Evolutionary conservation across 2,888 invertebrate species (phyloP), one percentile per base, ranked within the genome.

Genomic region (Lithodes maja): DNA sequence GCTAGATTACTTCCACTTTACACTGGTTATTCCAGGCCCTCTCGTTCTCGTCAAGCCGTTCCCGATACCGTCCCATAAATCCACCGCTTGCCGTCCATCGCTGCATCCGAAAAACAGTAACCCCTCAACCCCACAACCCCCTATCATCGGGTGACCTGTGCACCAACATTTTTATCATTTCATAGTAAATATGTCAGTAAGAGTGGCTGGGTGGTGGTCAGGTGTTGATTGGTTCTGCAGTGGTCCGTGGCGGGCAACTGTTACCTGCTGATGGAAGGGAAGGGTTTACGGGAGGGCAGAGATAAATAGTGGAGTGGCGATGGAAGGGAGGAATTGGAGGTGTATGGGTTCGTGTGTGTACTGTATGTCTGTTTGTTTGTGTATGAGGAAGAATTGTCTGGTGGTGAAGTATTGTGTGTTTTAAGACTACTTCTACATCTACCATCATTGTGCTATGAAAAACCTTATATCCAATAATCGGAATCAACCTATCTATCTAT

Each of bases 121-220:
- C 5, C 61, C 61, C 61, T 1, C 61, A 33, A n/a, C n/a, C 55
- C 55, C 55, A 3, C 55, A 5, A 5, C 61, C 61, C 12, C 61
- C 61, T 61, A 61, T 61, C 61, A 12, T 61, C 12, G 61, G 12
- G 61, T 61, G 61, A 61, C 7, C 7, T 7, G 61, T 61, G 61
- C 0, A 61, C 49, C 17, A 49, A 33, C 50, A 82, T n/a, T 68
- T 69, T 33, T 33, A 79, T 33, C 54, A 54, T 79, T 79, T 79
- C 79, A 54, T 54, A 79, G 79, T 79, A 79, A 79, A 79, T 79
- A 54, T 79, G 79, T 79, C 79, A 54, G 54, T 79, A 79, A 79
- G 54, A 79, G 79, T 54, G 53, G 33, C 54, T 54, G 79, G 61
- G 7, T 61, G 61, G 61, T 61, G 5, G 33, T 33, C 33, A 33